phyloP scores from a whole-genome alignment of 2,797 vertebrate species.

The Oryzias dopingdopingensis region DNA sequence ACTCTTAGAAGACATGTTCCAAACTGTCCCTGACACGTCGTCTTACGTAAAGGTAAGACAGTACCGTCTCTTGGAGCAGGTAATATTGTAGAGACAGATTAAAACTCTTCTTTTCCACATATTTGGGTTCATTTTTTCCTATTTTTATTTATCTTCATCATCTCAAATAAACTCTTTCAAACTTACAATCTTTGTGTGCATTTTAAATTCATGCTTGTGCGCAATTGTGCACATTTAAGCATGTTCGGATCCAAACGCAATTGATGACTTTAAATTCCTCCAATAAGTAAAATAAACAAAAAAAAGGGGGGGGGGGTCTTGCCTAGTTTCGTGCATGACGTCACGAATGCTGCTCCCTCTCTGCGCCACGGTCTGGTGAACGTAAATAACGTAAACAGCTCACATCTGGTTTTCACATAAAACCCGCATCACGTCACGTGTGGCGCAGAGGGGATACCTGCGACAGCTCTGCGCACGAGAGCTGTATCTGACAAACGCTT shows the following conservation, averaged over 20 bases:
- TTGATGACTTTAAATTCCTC: no score
- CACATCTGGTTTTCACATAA: constrained; percentile 90
- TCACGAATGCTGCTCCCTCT: constrained; percentile 41
- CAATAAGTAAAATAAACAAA: neutral
- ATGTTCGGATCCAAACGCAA: no score
- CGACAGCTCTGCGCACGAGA: constrained; percentile 25
- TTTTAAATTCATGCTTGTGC: no score
- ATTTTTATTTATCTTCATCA: no score
- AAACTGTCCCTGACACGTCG: constrained; percentile 94
- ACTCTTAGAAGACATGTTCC: constrained; percentile 87
- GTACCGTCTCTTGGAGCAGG: constrained; percentile 83
- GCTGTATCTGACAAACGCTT: constrained; percentile 9
- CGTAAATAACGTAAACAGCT: constrained; percentile 86
- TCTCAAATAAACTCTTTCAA: no score
- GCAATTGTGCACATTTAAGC: no score
- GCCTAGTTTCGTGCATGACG: constrained; percentile 73
- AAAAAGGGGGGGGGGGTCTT: constrained; percentile 6
- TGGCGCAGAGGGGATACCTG: constrained; percentile 49
- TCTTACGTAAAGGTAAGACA: constrained; percentile 99
- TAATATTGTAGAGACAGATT: constrained; percentile 64
- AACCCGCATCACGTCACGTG: constrained; percentile 51
- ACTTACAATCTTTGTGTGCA: no score
- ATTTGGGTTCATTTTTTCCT: no score
- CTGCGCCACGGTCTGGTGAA: constrained; percentile 69
- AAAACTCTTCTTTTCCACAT: constrained; percentile 11